These are phyloP conservation scores for Osmerus mordax DNA, from an alignment of 2,113 vertebrate genomes.

Conservation along the genomic window DNA sequence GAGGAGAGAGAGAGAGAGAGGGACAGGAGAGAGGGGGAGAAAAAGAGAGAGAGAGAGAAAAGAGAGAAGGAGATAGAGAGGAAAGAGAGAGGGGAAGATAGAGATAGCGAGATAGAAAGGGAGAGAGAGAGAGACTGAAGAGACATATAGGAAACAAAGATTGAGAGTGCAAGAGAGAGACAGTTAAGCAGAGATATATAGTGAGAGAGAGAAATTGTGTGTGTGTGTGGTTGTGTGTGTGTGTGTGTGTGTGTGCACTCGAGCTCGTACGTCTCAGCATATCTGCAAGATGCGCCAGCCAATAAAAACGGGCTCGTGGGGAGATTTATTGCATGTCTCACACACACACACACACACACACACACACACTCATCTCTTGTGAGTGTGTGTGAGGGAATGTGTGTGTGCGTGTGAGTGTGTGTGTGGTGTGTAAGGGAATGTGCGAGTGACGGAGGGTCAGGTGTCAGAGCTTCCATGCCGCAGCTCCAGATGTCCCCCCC, in stretches of 20 bases:
- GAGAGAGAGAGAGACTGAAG: too few species aligned
- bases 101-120: too few species aligned
- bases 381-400: too few species aligned
- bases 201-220: not conserved
- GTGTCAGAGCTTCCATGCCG: not conserved
- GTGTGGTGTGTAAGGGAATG: too few species aligned
- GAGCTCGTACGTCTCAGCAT: too few species aligned
- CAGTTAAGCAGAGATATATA: not conserved
- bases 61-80: not conserved
- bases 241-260: not conserved
- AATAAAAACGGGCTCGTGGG: slow-evolving; percentile 34
- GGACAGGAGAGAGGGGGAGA: not conserved
- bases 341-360: not conserved
- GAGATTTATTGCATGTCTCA: slow-evolving; percentile 33
- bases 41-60: slow-evolving; percentile 10
- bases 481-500: slow-evolving; percentile 3
- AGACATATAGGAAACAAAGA: too few species aligned
- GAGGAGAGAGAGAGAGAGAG: too few species aligned
- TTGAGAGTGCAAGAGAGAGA: not conserved
- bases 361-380: slow-evolving; percentile 29
- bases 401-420: too few species aligned
- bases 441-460: not conserved
- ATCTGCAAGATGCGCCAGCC: slow-evolving; percentile 33
- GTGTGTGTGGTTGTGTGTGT: not conserved
- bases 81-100: too few species aligned